Evolutionary conservation across 2,113 vertebrate genomes (phyloP).

Genomic region (Erinaceus europaeus): DNA sequence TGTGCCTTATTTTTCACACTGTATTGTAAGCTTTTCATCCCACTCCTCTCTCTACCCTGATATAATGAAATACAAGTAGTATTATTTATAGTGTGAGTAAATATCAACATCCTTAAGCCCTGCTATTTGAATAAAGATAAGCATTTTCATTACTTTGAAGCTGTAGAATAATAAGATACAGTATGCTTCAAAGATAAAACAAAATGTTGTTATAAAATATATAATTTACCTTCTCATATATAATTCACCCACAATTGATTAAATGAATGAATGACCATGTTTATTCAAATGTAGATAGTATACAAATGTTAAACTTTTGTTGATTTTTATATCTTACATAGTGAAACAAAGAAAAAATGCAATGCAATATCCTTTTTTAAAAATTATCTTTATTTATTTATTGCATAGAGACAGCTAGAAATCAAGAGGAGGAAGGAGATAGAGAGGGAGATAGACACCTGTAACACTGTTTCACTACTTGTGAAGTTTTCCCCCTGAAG

Average conservation of each 20-base stretch:
- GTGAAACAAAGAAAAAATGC: neutral
- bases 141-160: conserved; percentile 3
- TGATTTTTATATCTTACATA: neutral
- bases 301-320: neutral
- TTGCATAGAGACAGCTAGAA: too few species aligned
- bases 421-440: neutral
- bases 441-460: too few species aligned
- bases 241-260: neutral
- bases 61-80: neutral
- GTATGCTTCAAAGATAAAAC: neutral
- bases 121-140: neutral
- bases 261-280: conserved; percentile 1
- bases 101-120: neutral
- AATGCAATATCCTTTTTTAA: neutral
- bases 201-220: neutral
- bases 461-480: too few species aligned
- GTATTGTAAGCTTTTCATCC: neutral
- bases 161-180: neutral
- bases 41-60: neutral
- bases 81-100: neutral
- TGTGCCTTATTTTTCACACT: neutral
- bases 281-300: neutral
- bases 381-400: too few species aligned
- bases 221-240: neutral
- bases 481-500: too few species aligned